Base-by-base conservation (phyloP, 2,888 invertebrate genomes). In the Apamea anceps region DNA sequence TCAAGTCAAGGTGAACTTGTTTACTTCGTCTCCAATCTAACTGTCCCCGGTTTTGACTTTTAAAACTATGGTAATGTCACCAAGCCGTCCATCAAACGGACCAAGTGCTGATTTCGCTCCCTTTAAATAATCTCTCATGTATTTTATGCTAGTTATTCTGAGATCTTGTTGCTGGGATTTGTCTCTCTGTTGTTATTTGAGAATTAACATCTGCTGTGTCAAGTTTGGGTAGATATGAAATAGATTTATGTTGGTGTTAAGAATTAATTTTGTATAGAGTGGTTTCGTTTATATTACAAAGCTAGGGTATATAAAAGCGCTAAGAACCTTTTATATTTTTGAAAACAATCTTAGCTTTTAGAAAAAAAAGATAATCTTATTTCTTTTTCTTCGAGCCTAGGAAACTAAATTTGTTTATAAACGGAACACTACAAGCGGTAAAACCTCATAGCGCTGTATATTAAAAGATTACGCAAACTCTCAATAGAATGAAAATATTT, bases 1-100 rank as follows among this genome's bases (percentile, higher is more conserved):
- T 83, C 79, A 79, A 90, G 91, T 92, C 94, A 95, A 94, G 94
- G 95, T 94, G 92, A 94, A 93, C 89, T 93, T 96, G 95, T 96
- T 96, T 96, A 95, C 94, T 91, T 91, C 92, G 81, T 78, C 51
- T 87, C 86, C 85, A 88, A 88, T 85, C 80, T 88, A 88, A 91
- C 90, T 91, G 93, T 93, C 87, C 93, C 90, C 90, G 86, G 88
- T 92, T 93, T 92, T 93, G 91, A 93, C 91, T 94, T 95, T 93
- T 91, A 93, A 95, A 95, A 90, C 91, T 91, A 95, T 95, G 95
- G 72, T 93, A 94, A 95, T 95, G 63, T 21, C 57, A 72, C 87
- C 84, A 88, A 89, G 87, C 91, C 91, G 93, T 91, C 91, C 88
- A 87, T 91, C 90, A 90, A 73, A 65, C 68, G 60, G 81, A 72